Percentiles rank a stretch among this genome's conserved stretches.
Conservation (phyloP, 1,140 invertebrate genomes). For the Camponotus vicinus region DNA sequence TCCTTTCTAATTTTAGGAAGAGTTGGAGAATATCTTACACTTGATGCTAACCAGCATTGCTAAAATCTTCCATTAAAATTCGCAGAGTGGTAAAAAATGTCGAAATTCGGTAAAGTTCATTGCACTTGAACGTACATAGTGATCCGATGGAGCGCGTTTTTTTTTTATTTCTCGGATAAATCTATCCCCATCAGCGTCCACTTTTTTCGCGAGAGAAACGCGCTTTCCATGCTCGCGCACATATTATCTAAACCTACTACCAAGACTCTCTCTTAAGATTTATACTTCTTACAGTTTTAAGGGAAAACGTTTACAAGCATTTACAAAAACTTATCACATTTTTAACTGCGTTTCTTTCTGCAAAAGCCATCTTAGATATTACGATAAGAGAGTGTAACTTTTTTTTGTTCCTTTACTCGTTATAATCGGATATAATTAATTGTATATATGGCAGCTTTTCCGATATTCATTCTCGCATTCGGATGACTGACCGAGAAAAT, state of each 20-base stretch:
- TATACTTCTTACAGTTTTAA: conserved; percentile 80
- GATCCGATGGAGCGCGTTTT: background rate
- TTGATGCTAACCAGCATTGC: background rate
- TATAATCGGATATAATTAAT: conserved; percentile 65
- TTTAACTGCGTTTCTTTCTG: conserved; percentile 81
- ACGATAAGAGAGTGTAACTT: conserved; percentile 65
- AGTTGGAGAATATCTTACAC: background rate
- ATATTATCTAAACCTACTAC: conserved; percentile 79
- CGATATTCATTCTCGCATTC: conserved; percentile 23
- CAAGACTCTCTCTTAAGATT: conserved; percentile 78
- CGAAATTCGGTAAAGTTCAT: background rate
- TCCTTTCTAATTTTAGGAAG: background rate
- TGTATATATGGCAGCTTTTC: conserved; percentile 70
- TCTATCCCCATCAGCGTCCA: background rate
- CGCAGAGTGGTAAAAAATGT: background rate
- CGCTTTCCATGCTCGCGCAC: conserved; percentile 78
- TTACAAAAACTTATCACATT: conserved; percentile 87
- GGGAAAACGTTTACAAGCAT: conserved; percentile 86
- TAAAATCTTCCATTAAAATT: background rate
- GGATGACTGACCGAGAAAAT: background rate
- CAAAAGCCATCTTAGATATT: conserved; percentile 80
- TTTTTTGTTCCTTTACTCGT: conserved; percentile 49
- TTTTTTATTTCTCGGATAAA: background rate
- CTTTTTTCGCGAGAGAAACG: conserved; percentile 63
- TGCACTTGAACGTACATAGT: background rate